Evolutionary conservation across 2,113 vertebrate genomes (phyloP).

Genomic region (Oxygymnocypris stewartii): DNA sequence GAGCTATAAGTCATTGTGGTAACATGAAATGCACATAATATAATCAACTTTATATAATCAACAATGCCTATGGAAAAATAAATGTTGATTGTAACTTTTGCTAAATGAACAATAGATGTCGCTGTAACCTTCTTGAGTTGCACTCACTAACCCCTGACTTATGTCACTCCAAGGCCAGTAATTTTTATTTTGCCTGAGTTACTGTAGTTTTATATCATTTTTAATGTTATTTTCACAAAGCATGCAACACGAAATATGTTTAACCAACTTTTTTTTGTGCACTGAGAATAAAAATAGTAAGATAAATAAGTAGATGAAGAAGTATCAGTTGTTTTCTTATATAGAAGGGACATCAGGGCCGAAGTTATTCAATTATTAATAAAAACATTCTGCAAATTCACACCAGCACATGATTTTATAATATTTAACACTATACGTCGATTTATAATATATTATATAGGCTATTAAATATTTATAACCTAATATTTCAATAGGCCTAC

Average conservation of each 20-base stretch:
- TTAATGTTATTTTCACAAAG: neutral
- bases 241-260: neutral
- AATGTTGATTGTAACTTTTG: neutral
- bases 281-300: neutral
- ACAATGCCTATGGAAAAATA: neutral
- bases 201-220: neutral
- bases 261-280: neutral
- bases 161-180: no score
- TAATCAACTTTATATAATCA: neutral
- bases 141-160: neutral
- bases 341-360: neutral
- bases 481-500: no score
- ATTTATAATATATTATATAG: neutral
- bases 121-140: neutral
- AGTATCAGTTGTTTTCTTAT: neutral
- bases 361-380: neutral
- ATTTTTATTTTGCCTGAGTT: neutral
- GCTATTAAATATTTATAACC: no score
- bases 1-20: neutral
- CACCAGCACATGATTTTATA: no score
- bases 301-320: neutral
- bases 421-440: neutral
- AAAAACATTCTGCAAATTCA: neutral
- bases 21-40: neutral
- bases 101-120: slow-evolving; percentile 17